Evolutionary conservation across 2,888 invertebrate genomes (phyloP).

Genomic region (Lutraria lutraria): DNA sequence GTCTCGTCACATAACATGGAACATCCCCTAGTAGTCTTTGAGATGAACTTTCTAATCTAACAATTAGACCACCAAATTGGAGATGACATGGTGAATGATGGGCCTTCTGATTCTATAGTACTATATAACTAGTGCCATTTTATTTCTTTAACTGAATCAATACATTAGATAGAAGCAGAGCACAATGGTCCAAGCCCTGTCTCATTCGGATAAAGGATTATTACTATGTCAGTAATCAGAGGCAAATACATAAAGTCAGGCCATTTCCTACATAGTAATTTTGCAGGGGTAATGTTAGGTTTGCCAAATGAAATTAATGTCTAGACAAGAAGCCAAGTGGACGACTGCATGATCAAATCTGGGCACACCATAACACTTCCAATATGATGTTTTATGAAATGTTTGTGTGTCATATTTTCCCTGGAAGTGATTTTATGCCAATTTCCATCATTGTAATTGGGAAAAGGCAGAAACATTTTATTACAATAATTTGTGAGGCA

Average conservation of each 20-base stretch:
- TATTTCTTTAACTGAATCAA: background rate
- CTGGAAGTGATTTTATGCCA: conserved; percentile 1
- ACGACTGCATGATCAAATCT: conserved; percentile 23
- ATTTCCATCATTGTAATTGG: conserved; percentile 17
- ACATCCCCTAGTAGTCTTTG: too few relatives aligned
- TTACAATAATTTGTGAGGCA: conserved; percentile 19
- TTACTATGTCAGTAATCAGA: background rate
- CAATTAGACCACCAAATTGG: conserved; percentile 12
- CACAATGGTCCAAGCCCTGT: background rate
- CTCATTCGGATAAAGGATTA: background rate
- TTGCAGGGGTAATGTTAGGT: background rate
- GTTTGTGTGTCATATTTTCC: conserved; percentile 13
- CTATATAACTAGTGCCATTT: background rate
- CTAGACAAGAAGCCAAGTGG: conserved; percentile 19
- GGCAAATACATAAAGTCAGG: conserved; percentile 3
- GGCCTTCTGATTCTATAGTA: background rate
- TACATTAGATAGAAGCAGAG: background rate
- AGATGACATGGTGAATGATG: background rate
- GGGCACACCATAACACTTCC: background rate
- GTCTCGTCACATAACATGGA: too few relatives aligned
- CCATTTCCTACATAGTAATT: conserved; percentile 19
- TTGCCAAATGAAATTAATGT: conserved; percentile 22
- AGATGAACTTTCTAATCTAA: background rate
- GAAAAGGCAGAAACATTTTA: background rate
- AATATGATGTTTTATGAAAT: conserved; percentile 15